Base-by-base conservation (phyloP, 2,113 vertebrate species). In the Oncorhynchus mykiss region DNA sequence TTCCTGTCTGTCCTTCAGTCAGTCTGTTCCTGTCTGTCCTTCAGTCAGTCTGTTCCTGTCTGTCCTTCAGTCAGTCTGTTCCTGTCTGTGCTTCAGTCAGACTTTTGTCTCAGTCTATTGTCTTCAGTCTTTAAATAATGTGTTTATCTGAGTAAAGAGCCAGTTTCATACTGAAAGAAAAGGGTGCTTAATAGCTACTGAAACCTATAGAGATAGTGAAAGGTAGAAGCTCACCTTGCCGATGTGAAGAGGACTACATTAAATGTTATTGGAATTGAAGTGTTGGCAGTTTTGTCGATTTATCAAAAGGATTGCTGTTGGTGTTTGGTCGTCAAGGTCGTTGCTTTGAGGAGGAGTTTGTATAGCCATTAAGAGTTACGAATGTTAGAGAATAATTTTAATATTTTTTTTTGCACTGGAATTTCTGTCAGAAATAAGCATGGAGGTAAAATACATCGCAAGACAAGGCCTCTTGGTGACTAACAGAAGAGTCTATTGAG, bases 1-100 rank as follows among this genome's bases (percentile, higher is more conserved):
- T 20, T 66, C 64, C 24, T 1, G 29, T 29, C 66, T 67, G 66
- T 48, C 0, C 27, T 68, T 18, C n/a, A 3, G 16, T n/a, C 20
- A 62, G 78, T 91, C 85, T 75, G 65, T 20, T 65, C 62, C 22
- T 2, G 65, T 29, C 65, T 67, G 65, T 48, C 0, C 29, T 29
- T 29, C 29, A 27, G 27, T 27, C 27, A 27, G 78, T 91, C 85
- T 75, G 29, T 20, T 66, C 64, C 25, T 25, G 25, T 25, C 25
- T 25, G 1, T 25, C 1, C 27, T 68, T 20, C n/a, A 4, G 18
- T n/a, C 59, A 62, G 78, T 91, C 85, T 75, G 65, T 20, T 27
- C 62, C 24, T 2, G 65, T 29, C 65, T 67, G 65, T 48, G 0
- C 29, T 29, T 29, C 29, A 34, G 31, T 1, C 5, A 34, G 31